Conservation (phyloP, 2,113 vertebrate genomes). For the Nannospalax galili region DNA sequence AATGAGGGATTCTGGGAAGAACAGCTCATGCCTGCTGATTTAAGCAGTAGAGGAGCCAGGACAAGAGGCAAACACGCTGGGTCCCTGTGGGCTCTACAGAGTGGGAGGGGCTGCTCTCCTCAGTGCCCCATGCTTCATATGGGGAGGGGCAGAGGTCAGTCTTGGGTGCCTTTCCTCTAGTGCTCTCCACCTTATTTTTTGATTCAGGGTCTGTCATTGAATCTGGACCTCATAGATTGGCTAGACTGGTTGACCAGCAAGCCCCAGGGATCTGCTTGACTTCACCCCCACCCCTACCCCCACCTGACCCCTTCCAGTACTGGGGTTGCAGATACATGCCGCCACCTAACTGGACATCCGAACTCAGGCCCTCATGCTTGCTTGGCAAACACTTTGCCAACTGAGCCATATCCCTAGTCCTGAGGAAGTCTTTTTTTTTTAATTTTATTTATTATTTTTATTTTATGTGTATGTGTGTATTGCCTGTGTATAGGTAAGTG, state of each 20-base stretch:
- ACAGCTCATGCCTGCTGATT: neutral
- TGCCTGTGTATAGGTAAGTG: too few species aligned
- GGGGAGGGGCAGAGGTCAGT: neutral
- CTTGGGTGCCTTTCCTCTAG: neutral
- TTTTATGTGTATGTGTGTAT: too few species aligned
- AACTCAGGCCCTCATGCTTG: neutral
- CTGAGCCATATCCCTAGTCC: too few species aligned
- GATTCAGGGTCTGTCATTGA: neutral
- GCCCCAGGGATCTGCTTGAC: neutral
- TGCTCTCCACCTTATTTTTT: neutral
- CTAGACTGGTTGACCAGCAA: neutral
- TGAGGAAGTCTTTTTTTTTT: too few species aligned
- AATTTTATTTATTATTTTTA: too few species aligned
- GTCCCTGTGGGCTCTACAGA: neutral
- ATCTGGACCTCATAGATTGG: neutral
- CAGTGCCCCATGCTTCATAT: neutral
- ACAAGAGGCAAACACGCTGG: neutral
- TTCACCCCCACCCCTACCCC: neutral
- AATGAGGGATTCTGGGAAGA: conserved; percentile 51
- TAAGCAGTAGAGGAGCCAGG: neutral
- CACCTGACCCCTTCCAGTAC: neutral
- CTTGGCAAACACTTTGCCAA: too few species aligned
- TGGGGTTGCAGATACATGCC: neutral
- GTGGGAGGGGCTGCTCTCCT: neutral
- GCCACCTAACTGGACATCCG: neutral